A percentile compares a stretch with the other conserved stretches of the same genome.
Evolutionary conservation across 2,797 vertebrate species (phyloP).

Genomic region (Lithobates sylvaticus): DNA sequence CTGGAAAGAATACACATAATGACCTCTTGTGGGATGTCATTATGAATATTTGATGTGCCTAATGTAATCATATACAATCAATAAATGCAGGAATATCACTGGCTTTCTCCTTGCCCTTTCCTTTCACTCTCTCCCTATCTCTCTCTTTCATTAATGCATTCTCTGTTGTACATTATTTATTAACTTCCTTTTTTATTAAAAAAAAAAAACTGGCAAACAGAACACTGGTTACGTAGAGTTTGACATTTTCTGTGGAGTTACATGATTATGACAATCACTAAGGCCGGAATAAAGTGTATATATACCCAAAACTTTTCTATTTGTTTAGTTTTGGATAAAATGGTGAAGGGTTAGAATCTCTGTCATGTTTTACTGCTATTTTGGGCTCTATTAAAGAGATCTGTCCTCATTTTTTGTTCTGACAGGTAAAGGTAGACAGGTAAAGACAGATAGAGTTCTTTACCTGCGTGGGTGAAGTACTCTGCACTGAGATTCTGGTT

Average conservation of each 20-base stretch:
- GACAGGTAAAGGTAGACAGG: no score
- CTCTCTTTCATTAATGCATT: conserved; percentile 78
- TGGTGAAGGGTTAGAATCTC: no score
- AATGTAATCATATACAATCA: conserved; percentile 77
- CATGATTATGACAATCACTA: not conserved
- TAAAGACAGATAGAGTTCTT: no score
- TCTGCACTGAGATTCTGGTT: no score
- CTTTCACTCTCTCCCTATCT: conserved; percentile 61
- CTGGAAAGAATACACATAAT: conserved; percentile 68
- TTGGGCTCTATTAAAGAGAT: no score
- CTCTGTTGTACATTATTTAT: conserved; percentile 74
- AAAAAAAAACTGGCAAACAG: conserved; percentile 69
- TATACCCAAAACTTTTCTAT: no score
- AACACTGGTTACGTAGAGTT: conserved; percentile 36
- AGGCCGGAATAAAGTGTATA: not conserved
- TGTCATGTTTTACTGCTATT: no score
- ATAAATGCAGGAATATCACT: conserved; percentile 75
- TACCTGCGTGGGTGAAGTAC: no score
- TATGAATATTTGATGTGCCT: conserved; percentile 79
- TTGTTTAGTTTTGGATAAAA: no score
- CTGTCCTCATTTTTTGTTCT: no score
- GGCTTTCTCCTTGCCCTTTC: conserved; percentile 58
- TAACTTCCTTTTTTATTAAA: conserved; percentile 71
- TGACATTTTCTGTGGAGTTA: conserved; percentile 23
- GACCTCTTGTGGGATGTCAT: conserved; percentile 75